Conservation (phyloP, 2,113 vertebrate species). For the Dascyllus trimaculatus region DNA sequence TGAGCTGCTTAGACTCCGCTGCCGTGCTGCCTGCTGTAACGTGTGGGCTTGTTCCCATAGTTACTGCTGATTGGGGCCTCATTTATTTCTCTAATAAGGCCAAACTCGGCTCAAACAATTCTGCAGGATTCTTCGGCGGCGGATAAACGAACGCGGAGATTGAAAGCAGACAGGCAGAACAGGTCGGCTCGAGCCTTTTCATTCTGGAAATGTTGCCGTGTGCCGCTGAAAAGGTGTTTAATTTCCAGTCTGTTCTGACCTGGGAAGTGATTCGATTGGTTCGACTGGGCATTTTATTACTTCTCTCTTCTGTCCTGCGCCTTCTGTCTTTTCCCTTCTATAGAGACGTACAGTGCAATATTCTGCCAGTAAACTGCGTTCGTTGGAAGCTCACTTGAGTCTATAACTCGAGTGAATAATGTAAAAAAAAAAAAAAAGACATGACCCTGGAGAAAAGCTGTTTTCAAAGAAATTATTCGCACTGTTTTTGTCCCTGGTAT, state of each 20-base stretch:
- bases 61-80: conserved; percentile 56
- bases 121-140: conserved; percentile 26
- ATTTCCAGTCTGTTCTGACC: conserved; percentile 42
- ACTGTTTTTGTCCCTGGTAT: neutral
- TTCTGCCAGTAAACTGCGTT: neutral
- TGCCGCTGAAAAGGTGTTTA: conserved; percentile 51
- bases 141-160: conserved; percentile 66
- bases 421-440: neutral
- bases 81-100: conserved; percentile 67
- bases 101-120: conserved; percentile 32
- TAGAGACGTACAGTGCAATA: neutral
- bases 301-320: neutral
- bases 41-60: conserved; percentile 61
- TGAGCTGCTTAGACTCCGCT: conserved; percentile 15
- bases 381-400: neutral
- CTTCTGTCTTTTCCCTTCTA: no score
- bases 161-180: conserved; percentile 36
- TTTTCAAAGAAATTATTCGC: neutral
- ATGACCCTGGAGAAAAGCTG: neutral
- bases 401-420: neutral
- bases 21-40: conserved; percentile 27
- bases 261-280: conserved; percentile 13
- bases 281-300: neutral
- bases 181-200: conserved; percentile 11
- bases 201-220: conserved; percentile 17